These are phyloP conservation scores for Drosophila affinis DNA, from an alignment of 2,888 invertebrate species.

Conservation along the genomic window DNA sequence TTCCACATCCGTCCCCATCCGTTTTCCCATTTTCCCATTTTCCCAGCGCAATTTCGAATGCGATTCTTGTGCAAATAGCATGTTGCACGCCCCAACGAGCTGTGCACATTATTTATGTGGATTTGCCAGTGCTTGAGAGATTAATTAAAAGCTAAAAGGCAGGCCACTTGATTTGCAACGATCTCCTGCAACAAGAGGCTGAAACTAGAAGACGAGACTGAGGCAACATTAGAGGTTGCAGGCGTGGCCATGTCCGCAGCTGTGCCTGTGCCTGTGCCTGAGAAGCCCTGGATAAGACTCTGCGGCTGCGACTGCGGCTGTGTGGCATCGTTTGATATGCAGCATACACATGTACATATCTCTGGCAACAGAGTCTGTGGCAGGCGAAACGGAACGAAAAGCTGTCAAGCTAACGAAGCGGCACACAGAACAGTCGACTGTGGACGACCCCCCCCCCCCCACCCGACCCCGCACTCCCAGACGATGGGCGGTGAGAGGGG, in stretches of 20 bases:
- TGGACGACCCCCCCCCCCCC: no score
- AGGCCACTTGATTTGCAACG: neutral
- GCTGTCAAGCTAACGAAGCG: slow-evolving; percentile 68
- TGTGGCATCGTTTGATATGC: slow-evolving; percentile 20
- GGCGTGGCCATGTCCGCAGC: neutral
- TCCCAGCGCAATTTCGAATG: neutral
- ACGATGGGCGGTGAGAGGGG: neutral
- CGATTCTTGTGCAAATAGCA: neutral
- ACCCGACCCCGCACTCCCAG: no score
- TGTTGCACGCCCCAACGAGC: no score
- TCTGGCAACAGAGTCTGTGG: neutral
- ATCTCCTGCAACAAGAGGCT: neutral
- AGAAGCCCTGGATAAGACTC: neutral
- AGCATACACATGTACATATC: neutral
- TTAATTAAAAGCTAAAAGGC: neutral
- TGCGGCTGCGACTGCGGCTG: neutral
- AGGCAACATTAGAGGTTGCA: neutral
- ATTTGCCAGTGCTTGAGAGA: neutral
- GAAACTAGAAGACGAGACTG: no score
- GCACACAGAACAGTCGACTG: slow-evolving; percentile 47
- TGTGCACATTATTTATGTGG: no score
- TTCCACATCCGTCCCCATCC: neutral
- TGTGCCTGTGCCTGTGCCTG: neutral
- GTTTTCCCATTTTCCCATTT: neutral
- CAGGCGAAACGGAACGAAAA: slow-evolving; percentile 46